Base-by-base conservation (phyloP, 1,140 invertebrate genomes). In the Antheraea pernyi region DNA sequence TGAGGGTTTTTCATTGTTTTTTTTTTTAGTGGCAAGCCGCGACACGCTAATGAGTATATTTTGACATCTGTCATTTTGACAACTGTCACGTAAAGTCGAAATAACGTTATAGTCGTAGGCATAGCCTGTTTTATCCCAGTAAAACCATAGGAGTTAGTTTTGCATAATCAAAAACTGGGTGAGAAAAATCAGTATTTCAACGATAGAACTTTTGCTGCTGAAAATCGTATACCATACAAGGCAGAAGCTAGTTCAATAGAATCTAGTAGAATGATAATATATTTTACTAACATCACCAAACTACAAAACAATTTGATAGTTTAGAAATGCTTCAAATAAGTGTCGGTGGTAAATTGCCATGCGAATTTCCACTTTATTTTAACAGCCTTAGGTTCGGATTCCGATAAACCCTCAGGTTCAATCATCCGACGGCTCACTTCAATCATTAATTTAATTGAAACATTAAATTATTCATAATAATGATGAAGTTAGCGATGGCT, bases 391-490 rank as follows among this genome's bases (percentile, higher is more conserved):
- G 16, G 2, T 16, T 53, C 46, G 46, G 46, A 53, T 16, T 0
- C 13, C 19, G 59, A 19, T 7, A 19, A 19, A 59, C n/a, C n/a
- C 10, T 22, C n/a, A n/a, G 5, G 11, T 39, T 71, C 67, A 68
- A 36, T 36, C 36, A n/a, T 53, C 46, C 46, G 46, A 53, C 0
- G 16, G 46, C 10, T 70, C 42, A 74, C 72, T 74, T 74, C 69
- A 65, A 73, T 78, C 85, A 87, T 83, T 72, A 87, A 86, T 88
- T 88, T 84, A 87, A 85, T 80, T 75, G 4, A 16, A 11, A 69
- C 62, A 87, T 87, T 88, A 88, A 88, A 86, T 88, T 88, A 81
- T 89, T 64, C 65, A 88, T 89, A 65, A 74, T 64, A 82, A 89
- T 83, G 86, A 80, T 66, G 79, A 83, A 85, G 84, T 72, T 72